Percentiles rank a stretch among this genome's conserved stretches.
phyloP scores from a whole-genome alignment of 2,888 invertebrate genomes.

The Seira musarum region DNA sequence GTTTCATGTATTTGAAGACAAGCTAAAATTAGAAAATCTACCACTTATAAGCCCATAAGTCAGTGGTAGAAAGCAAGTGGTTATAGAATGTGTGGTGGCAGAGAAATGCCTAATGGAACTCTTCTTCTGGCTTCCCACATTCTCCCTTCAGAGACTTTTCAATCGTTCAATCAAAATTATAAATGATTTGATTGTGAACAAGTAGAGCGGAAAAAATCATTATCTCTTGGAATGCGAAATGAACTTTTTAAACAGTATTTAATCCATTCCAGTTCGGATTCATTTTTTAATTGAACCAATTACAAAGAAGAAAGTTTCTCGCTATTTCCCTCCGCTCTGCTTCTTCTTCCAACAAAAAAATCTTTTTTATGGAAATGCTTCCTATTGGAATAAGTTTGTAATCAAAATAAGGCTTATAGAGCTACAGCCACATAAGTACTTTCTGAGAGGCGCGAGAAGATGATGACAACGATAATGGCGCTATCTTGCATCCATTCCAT shows the following conservation, averaged over 20 bases:
- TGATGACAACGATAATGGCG: background rate
- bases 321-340: too few species aligned
- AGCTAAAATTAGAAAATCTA: too few species aligned
- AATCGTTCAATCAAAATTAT: background rate
- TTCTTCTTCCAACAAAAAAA: too few species aligned
- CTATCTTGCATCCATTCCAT: background rate
- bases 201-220: slow-evolving; percentile 39
- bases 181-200: background rate
- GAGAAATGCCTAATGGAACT: too few species aligned
- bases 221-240: slow-evolving; percentile 31
- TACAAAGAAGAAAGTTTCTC: too few species aligned
- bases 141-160: background rate
- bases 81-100: too few species aligned
- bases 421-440: slow-evolving; percentile 18
- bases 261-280: slow-evolving; percentile 13
- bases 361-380: too few species aligned
- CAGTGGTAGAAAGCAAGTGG: too few species aligned
- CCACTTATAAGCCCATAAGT: too few species aligned
- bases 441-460: background rate
- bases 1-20: too few species aligned
- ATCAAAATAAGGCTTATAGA: slow-evolving; percentile 4
- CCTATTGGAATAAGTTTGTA: too few species aligned
- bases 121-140: too few species aligned
- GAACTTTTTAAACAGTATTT: background rate
- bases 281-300: slow-evolving; percentile 45